Conservation (phyloP, 2,797 vertebrate genomes). For the Coilia nasus region DNA sequence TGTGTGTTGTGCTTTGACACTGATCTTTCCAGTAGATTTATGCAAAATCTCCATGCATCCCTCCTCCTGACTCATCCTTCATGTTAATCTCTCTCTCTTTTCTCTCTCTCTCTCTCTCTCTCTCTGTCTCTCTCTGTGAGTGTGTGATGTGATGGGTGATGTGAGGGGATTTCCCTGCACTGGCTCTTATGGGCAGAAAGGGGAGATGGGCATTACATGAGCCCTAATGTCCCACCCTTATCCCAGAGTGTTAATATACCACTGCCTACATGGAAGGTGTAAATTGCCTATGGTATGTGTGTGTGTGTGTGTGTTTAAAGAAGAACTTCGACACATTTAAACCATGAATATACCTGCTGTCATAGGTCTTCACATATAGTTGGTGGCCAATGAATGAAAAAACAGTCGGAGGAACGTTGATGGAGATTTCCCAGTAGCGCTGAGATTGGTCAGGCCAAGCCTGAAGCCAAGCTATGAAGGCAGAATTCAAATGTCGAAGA, state of each 20-base stretch:
- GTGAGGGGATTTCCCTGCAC: not conserved
- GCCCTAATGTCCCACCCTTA: not conserved
- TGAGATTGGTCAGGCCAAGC: too few relatives aligned
- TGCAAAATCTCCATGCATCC: not conserved
- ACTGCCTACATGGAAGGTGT: not conserved
- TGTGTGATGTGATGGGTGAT: not conserved
- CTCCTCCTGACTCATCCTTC: not conserved
- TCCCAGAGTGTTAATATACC: not conserved
- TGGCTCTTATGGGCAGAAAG: not conserved
- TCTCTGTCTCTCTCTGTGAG: too few relatives aligned
- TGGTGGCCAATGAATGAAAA: too few relatives aligned
- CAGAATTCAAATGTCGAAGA: too few relatives aligned
- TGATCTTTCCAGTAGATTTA: not conserved
- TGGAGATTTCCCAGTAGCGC: too few relatives aligned
- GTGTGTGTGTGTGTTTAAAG: not conserved
- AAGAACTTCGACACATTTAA: too few relatives aligned
- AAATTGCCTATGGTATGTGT: not conserved
- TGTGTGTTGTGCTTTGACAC: not conserved
- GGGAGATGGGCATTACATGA: not conserved
- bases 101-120: too few relatives aligned
- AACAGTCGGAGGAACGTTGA: too few relatives aligned
- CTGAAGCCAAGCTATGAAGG: too few relatives aligned
- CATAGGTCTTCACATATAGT: too few relatives aligned
- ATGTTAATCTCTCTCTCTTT: constrained; percentile 10
- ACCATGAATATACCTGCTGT: too few relatives aligned